Conservation (phyloP, 2,113 vertebrate species). For the Myrmecobius fasciatus region DNA sequence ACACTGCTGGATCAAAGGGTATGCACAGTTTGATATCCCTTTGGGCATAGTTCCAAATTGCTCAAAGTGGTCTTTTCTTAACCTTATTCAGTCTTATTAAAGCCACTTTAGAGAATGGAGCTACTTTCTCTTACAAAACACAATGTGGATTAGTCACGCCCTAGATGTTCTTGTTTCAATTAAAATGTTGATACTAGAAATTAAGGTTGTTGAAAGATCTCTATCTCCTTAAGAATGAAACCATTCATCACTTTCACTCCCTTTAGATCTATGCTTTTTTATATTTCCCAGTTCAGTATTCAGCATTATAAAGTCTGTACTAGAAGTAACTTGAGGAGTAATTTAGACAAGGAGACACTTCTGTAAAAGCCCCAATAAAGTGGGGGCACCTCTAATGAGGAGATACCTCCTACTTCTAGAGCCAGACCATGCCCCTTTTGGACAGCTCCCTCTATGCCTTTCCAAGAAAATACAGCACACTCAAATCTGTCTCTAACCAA, state of each 20-base stretch:
- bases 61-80: neutral
- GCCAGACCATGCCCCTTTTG: neutral
- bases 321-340: neutral
- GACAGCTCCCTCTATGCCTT: neutral
- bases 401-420: neutral
- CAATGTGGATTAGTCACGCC: neutral
- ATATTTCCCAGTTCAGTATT: neutral
- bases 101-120: neutral
- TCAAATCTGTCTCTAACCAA: neutral
- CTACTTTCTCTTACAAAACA: neutral
- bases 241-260: neutral
- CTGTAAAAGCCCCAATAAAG: neutral
- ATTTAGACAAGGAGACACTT: neutral
- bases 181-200: neutral
- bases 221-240: neutral
- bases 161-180: neutral
- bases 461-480: neutral
- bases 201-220: neutral
- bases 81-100: neutral
- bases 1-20: no score
- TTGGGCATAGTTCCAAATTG: no score
- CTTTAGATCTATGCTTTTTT: neutral
- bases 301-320: neutral
- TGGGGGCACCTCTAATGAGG: neutral
- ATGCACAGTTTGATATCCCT: no score